A percentile compares a stretch with the other conserved stretches of the same genome.
Conservation (phyloP, 2,797 vertebrate genomes). For the Molossus alvarezi region DNA sequence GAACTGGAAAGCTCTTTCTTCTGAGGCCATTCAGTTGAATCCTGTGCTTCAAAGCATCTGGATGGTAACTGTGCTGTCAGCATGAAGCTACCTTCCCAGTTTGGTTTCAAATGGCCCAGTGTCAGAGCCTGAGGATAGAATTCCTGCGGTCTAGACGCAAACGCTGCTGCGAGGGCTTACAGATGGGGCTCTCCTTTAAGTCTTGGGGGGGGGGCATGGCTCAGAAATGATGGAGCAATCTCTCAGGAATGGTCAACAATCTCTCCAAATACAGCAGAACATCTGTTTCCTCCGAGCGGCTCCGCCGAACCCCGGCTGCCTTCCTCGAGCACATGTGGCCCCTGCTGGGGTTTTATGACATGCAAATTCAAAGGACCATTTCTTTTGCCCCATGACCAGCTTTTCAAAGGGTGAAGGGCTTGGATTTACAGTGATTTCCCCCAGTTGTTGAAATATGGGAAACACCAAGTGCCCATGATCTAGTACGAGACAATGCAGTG, state of each 20-base stretch:
- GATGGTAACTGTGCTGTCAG: constrained; percentile 43
- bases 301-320: not conserved
- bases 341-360: constrained; percentile 38
- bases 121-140: constrained; percentile 63
- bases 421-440: constrained; percentile 66
- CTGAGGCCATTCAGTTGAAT: not conserved
- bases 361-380: constrained; percentile 61
- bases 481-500: not conserved
- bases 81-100: constrained; percentile 57
- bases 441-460: constrained; percentile 76
- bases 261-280: constrained; percentile 50
- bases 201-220: not conserved
- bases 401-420: constrained; percentile 68
- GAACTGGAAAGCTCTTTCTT: constrained; percentile 22
- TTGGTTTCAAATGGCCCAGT: constrained; percentile 59
- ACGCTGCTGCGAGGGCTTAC: not conserved
- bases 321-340: not conserved
- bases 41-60: constrained; percentile 43
- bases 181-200: constrained; percentile 18
- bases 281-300: constrained; percentile 53
- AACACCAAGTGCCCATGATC: constrained; percentile 36
- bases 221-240: constrained; percentile 42
- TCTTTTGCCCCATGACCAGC: constrained; percentile 66
- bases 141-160: constrained; percentile 79
- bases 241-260: constrained; percentile 70